phyloP scores from a whole-genome alignment of 23 tunicate genomes.

The Halocynthia roretzi region DNA sequence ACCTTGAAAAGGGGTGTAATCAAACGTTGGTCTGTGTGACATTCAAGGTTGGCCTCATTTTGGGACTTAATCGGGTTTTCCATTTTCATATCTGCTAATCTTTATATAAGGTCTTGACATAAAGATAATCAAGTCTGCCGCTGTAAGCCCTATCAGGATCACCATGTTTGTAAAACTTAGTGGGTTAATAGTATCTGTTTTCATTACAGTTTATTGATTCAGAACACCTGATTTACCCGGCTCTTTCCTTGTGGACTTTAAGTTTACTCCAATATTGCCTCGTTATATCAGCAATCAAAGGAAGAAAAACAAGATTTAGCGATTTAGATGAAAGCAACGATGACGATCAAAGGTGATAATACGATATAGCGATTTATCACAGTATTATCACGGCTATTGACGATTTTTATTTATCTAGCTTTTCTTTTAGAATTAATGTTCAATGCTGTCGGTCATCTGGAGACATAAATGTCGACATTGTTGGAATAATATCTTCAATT shows the following conservation, averaged over 20 bases:
- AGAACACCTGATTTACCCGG: conserved; percentile 53
- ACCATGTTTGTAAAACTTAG: no score
- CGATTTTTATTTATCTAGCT: no score
- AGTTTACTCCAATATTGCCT: conserved; percentile 62
- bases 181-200: no score
- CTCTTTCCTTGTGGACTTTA: conserved; percentile 40
- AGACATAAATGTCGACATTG: conserved; percentile 45
- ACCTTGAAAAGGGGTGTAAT: no score
- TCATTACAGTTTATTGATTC: conserved; percentile 34
- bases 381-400: not conserved
- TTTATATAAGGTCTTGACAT: no score
- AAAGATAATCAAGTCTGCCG: no score
- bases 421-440: not conserved
- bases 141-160: no score
- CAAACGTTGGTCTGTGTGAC: no score
- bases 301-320: conserved; percentile 33
- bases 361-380: not conserved
- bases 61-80: no score
- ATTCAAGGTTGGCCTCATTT: no score
- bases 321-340: conserved; percentile 26
- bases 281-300: conserved; percentile 55
- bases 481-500: conserved; percentile 71
- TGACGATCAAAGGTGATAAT: not conserved
- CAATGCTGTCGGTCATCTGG: not conserved
- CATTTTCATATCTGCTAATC: no score